Base-by-base conservation (phyloP, 2,888 invertebrate species). In the Byasa hedistus region DNA sequence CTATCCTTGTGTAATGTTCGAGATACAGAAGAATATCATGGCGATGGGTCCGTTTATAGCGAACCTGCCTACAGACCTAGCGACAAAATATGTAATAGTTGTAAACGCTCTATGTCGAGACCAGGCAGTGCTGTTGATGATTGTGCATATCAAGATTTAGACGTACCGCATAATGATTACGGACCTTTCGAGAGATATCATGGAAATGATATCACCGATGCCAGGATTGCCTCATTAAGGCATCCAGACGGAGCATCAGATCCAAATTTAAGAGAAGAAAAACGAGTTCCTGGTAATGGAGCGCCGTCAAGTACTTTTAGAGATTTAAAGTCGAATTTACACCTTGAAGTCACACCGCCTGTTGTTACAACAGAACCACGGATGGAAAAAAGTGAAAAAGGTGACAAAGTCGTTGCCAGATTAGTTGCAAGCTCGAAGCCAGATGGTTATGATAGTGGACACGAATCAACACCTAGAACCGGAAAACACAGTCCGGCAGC, bases 201-300 rank as follows among this genome's bases (percentile, higher is more conserved):
- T 65, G 86, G 87, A 21, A 90, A 91, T 69, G 93, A 94, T 64
- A 88, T 89, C 65, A 87, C 91, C 61, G 91, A 92, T 71, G 87
- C 91, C 19, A 92, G 94, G 72, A 94, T 94, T 79, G 96, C 96
- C 48, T 95, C 95, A 69, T 84, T 97, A 63, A 93, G 97, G 71
- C 96, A 97, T 89, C 98, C 98, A 7, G 98, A 98, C 78, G 98
- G 98, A 58, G 97, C 98, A 61, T 98, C 98, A 27, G 98, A 98
- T 92, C 98, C 98, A 22, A 97, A 97, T 89, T 92, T 98, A 76
- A 93, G 94, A 66, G 95, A 95, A 82, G 94, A 94, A 83, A 93
- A 92, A 74, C 91, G 94, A 76, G 83, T 93, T 72, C 94, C 94
- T 1, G 94, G 94, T 19, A 94, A 93, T 69, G 94, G 94, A 7